These are phyloP conservation scores for Chaunax sp. DNA, from an alignment of 2,797 vertebrate species.

Conservation along the genomic window DNA sequence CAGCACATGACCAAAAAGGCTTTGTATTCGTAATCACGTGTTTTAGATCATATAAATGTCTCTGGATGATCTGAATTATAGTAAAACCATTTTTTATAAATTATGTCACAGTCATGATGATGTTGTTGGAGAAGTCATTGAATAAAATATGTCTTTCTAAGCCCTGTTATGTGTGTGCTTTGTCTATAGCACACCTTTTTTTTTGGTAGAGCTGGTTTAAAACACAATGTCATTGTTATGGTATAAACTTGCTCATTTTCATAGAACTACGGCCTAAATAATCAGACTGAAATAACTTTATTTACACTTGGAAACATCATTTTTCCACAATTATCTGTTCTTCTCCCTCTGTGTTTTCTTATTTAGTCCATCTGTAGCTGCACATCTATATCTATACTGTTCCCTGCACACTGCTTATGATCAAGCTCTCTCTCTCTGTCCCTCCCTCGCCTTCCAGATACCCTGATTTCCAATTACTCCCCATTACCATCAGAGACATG, in stretches of 20 bases:
- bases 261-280: not conserved
- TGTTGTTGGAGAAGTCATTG: not conserved
- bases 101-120: not conserved
- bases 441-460: constrained; percentile 28
- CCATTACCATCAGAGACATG: constrained; percentile 66
- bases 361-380: not conserved
- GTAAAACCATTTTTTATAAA: not conserved
- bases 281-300: not conserved
- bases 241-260: constrained; percentile 4
- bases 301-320: no score
- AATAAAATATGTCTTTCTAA: not conserved
- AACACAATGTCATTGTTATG: constrained; percentile 4
- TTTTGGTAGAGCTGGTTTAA: not conserved
- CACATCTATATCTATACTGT: not conserved
- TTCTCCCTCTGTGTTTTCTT: not conserved
- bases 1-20: not conserved
- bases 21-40: not conserved
- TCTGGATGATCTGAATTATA: no score
- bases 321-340: no score
- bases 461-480: constrained; percentile 65
- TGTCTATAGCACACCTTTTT: not conserved
- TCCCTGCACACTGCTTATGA: constrained; percentile 20
- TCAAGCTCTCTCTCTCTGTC: not conserved
- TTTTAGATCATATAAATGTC: not conserved
- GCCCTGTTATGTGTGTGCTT: not conserved